Conservation (phyloP, 1,140 invertebrate genomes). For the Zaprionus inermis region DNA sequence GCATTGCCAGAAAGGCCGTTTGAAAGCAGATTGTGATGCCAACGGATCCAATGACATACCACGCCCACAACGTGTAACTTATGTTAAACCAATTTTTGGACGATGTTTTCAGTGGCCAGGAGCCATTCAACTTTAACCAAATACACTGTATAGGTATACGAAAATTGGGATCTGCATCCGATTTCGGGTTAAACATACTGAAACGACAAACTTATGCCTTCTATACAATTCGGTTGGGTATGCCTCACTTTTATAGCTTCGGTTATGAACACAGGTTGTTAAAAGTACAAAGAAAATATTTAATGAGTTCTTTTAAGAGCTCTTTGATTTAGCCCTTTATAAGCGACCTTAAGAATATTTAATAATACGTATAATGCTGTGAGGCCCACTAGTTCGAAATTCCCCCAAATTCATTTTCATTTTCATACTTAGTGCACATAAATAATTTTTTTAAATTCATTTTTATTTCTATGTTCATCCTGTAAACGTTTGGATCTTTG, state of each 20-base stretch:
- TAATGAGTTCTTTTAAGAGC: background rate
- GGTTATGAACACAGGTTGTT: background rate
- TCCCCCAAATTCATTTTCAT: no score
- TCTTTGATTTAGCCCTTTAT: background rate
- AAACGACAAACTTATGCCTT: background rate
- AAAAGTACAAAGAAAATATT: constrained; percentile 3
- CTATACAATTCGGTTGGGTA: background rate
- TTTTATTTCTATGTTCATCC: no score
- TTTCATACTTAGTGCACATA: background rate
- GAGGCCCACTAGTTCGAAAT: no score
- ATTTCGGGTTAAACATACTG: constrained; percentile 27
- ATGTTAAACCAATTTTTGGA: constrained; percentile 2
- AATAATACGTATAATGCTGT: background rate
- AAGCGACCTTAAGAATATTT: background rate
- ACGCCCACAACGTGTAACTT: constrained; percentile 67
- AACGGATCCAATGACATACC: constrained; percentile 72
- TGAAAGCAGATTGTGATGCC: constrained; percentile 76
- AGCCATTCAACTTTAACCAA: constrained; percentile 81
- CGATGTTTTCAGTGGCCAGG: constrained; percentile 61
- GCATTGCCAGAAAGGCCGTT: constrained; percentile 61
- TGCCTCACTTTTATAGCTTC: background rate
- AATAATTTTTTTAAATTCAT: no score
- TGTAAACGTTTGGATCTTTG: no score
- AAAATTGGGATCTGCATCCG: constrained; percentile 31
- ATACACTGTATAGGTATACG: constrained; percentile 73